Conservation (phyloP, 2,888 invertebrate species). For the Ceriagrion tenellum region DNA sequence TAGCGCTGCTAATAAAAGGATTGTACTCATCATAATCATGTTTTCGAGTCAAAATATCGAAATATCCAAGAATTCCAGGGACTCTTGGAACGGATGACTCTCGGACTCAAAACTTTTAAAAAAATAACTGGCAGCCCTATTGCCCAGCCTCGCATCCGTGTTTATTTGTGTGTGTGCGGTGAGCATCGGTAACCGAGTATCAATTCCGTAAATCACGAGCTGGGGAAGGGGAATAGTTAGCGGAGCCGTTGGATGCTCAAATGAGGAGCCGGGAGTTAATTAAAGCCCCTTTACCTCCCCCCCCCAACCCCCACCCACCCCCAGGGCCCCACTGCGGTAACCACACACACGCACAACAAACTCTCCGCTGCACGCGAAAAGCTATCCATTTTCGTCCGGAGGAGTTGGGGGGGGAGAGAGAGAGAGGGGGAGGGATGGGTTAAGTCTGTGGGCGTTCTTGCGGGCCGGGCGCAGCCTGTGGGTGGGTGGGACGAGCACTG, state of each 20-base stretch:
- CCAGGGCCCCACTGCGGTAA: neutral
- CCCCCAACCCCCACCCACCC: neutral
- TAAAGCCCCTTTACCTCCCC: neutral
- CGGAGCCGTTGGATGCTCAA: neutral
- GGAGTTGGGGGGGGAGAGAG: neutral
- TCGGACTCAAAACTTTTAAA: too few relatives aligned
- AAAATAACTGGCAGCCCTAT: too few relatives aligned
- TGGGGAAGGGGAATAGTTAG: neutral
- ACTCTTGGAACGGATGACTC: too few relatives aligned
- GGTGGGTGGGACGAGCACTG: neutral
- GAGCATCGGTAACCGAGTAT: neutral
- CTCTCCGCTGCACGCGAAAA: neutral
- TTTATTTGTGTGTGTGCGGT: neutral
- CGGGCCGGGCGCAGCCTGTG: neutral
- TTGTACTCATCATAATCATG: too few relatives aligned
- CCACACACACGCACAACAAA: neutral
- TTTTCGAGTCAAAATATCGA: too few relatives aligned
- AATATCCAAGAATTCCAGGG: too few relatives aligned
- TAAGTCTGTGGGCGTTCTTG: neutral
- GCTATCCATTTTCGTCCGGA: neutral
- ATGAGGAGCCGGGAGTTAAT: constrained; percentile 42
- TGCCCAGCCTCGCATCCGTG: neutral
- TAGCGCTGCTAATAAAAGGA: too few relatives aligned
- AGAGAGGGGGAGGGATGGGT: neutral
- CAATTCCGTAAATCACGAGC: constrained; percentile 45